Conservation (phyloP, 2,888 invertebrate species). For the Polia nebulosa region DNA sequence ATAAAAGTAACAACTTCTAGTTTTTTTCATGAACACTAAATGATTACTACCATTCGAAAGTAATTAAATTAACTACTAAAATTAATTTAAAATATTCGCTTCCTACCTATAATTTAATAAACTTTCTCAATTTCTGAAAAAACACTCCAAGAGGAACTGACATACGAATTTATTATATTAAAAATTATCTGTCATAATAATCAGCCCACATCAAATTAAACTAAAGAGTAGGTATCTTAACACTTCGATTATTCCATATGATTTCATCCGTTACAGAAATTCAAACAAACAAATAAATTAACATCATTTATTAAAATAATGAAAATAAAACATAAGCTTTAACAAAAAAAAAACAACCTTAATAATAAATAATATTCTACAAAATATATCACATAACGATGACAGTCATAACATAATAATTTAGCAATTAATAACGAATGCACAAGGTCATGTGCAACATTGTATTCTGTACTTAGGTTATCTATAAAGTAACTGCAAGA, state of each 20-base stretch:
- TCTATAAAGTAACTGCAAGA: slow-evolving; percentile 16
- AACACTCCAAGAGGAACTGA: too few species aligned
- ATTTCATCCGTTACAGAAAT: background rate
- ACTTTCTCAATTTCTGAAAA: too few species aligned
- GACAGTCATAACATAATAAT: slow-evolving; percentile 8
- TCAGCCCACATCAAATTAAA: too few species aligned
- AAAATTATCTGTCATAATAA: too few species aligned
- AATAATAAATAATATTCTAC: background rate
- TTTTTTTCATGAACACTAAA: too few species aligned
- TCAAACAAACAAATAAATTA: slow-evolving; percentile 5
- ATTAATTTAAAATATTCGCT: too few species aligned
- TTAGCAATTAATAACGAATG: slow-evolving; percentile 16
- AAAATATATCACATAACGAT: background rate
- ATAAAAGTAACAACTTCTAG: too few species aligned
- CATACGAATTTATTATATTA: too few species aligned
- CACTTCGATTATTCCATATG: background rate
- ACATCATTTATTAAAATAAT: slow-evolving; percentile 31
- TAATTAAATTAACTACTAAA: too few species aligned
- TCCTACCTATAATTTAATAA: too few species aligned
- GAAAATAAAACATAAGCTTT: slow-evolving; percentile 1
- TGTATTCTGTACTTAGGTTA: slow-evolving; percentile 19
- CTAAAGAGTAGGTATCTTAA: background rate
- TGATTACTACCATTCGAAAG: too few species aligned
- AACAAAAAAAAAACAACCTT: slow-evolving; percentile 8
- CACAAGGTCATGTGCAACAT: slow-evolving; percentile 4